Percentiles rank a stretch among this genome's conserved stretches.
Evolutionary conservation across 2,888 invertebrate species (phyloP).

Genomic region (Byasa hedistus): DNA sequence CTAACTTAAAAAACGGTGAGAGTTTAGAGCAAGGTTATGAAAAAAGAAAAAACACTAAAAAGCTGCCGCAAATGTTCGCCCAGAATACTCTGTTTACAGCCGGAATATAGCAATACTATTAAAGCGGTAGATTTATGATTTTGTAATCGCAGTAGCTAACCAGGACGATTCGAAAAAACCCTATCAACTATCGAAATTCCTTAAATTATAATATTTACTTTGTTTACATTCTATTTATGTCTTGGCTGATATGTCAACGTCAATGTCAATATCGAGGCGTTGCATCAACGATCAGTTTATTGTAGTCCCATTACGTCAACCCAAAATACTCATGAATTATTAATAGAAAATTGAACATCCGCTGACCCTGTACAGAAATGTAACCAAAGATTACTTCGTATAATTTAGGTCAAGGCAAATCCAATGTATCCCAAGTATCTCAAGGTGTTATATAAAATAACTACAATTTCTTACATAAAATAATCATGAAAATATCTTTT

Average conservation of each 20-base stretch:
- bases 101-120: too few relatives aligned
- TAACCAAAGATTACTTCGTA: background rate
- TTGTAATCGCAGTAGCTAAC: too few relatives aligned
- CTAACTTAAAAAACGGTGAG: too few relatives aligned
- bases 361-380: constrained; percentile 10
- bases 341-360: constrained; percentile 39
- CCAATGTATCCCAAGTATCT: background rate
- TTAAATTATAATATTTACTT: background rate
- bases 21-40: too few relatives aligned
- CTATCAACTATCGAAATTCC: too few relatives aligned
- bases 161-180: too few relatives aligned
- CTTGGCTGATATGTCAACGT: constrained; percentile 36
- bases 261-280: constrained; percentile 75
- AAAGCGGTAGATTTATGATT: too few relatives aligned
- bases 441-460: background rate
- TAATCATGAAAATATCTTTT: background rate
- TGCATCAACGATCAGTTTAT: constrained; percentile 68
- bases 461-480: background rate
- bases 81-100: too few relatives aligned
- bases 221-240: constrained; percentile 26
- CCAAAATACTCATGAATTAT: constrained; percentile 66
- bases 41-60: too few relatives aligned
- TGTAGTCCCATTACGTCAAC: constrained; percentile 58
- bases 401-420: constrained; percentile 6
- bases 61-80: too few relatives aligned